Evolutionary conservation across 2,888 invertebrate species (phyloP).

Genomic region (Cephonodes hylas): DNA sequence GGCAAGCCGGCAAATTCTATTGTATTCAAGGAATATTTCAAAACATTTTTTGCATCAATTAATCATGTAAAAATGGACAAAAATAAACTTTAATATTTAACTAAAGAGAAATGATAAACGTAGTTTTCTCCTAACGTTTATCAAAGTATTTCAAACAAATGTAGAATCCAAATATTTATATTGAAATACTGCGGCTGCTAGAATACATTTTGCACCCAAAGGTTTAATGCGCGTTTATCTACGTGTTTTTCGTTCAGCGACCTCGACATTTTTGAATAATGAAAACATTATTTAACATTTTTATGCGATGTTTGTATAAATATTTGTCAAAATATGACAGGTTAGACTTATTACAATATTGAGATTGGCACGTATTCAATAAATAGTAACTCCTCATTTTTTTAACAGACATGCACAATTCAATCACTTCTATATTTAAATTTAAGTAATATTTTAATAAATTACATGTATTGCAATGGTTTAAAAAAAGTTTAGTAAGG

Average conservation of each 20-base stretch:
- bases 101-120: conserved; percentile 1
- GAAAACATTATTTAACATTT: background rate
- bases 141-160: background rate
- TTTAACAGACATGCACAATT: background rate
- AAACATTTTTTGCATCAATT: background rate
- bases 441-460: background rate
- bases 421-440: background rate
- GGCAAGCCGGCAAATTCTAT: background rate
- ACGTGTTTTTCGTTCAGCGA: background rate
- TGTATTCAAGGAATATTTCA: background rate
- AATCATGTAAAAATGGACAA: background rate
- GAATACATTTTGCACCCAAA: background rate
- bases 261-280: background rate
- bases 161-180: background rate
- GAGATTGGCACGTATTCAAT: conserved; percentile 9
- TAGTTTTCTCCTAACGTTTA: background rate
- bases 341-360: conserved; percentile 3
- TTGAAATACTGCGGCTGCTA: background rate
- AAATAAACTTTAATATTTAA: background rate
- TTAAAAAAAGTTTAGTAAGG: background rate
- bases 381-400: background rate
- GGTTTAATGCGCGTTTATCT: background rate
- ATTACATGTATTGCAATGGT: background rate
- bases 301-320: background rate
- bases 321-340: conserved; percentile 6